Base-by-base conservation (phyloP, 2,113 vertebrate genomes). In the Scytalopus superciliaris region DNA sequence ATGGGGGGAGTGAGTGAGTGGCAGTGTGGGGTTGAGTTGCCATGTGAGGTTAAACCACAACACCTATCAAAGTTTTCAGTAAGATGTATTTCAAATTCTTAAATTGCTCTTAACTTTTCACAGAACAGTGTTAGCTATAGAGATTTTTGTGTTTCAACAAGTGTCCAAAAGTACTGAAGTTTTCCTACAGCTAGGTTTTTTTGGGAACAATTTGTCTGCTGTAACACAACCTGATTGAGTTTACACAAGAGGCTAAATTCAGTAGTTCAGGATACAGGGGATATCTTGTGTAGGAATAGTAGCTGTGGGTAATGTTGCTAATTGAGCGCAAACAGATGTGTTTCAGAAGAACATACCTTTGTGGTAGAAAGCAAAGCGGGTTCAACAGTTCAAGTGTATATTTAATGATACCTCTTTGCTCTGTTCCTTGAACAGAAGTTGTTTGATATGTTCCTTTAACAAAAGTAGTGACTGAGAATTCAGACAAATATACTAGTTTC, bases 1-100 rank as follows among this genome's bases (percentile, higher is more conserved):
- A 24, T 28, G 5, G 21, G 11, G 16, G 12, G 21, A 72, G 10
- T 12, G 30, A 91, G 21, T 0, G 1, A 72, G 8, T 3, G 16
- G 47, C 52, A 57, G 15, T n/a, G 13, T 57, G 19, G 14, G 19
- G 10, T 31, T 69, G 39, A 44, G 47, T 64, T 78, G 55, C 14
- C 10, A 18, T n/a, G 30, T 55, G 22, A 7, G 3, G 27, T 79
- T 90, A 79, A 87, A 79, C 9, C 10, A 18, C 4, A 25, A 19
- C 16, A 72, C 6, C 7, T 19, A 74, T 56, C 42, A 75, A 79
- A 14, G 2, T 88, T 85, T 90, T 79, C 76, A 63, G 8, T 68
- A 62, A 62, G 12, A 25, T 2, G 4, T 67, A 47, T 77, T 89
- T 91, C 39, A 69, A 86, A 93, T 35, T 83, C 13, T 84, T 59